These are phyloP conservation scores for Clivina fossor DNA, from an alignment of 2,888 invertebrate species.

Conservation along the genomic window DNA sequence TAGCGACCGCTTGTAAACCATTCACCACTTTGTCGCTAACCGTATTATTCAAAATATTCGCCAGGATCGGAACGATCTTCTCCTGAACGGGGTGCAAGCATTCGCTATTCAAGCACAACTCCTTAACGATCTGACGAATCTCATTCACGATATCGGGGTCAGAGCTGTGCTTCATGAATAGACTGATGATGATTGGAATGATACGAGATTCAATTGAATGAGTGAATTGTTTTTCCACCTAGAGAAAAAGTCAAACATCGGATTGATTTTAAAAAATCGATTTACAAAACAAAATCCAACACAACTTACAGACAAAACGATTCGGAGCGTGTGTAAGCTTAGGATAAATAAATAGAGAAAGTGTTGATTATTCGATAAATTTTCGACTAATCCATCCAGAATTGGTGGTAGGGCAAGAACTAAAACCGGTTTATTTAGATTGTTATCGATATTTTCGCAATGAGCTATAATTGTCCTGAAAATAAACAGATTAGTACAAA, in stretches of 20 bases:
- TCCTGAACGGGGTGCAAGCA: conserved; percentile 63
- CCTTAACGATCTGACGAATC: conserved; percentile 66
- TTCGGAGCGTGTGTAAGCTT: conserved; percentile 57
- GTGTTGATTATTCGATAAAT: conserved; percentile 54
- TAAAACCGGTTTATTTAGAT: conserved; percentile 51
- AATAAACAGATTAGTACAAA: neutral
- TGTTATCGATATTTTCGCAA: conserved; percentile 55
- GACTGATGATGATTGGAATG: conserved; percentile 66
- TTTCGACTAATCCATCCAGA: conserved; percentile 57
- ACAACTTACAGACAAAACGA: conserved; percentile 55
- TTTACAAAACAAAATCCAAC: neutral
- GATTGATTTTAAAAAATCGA: conserved; percentile 48
- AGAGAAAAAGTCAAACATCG: conserved; percentile 59
- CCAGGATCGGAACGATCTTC: conserved; percentile 66
- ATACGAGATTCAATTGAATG: conserved; percentile 63
- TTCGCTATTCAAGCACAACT: conserved; percentile 61
- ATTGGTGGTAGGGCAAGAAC: conserved; percentile 54
- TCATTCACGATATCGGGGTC: conserved; percentile 65
- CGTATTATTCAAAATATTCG: conserved; percentile 57
- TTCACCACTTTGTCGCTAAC: conserved; percentile 47
- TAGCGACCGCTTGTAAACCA: conserved; percentile 57
- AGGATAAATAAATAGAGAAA: conserved; percentile 57
- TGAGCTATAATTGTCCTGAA: conserved; percentile 49
- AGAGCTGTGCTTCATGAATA: conserved; percentile 66
- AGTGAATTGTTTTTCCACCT: conserved; percentile 48